Percentiles rank a stretch among this genome's conserved stretches.
phyloP scores from a whole-genome alignment of 2,888 invertebrate genomes.

The Cheilosia impressa region DNA sequence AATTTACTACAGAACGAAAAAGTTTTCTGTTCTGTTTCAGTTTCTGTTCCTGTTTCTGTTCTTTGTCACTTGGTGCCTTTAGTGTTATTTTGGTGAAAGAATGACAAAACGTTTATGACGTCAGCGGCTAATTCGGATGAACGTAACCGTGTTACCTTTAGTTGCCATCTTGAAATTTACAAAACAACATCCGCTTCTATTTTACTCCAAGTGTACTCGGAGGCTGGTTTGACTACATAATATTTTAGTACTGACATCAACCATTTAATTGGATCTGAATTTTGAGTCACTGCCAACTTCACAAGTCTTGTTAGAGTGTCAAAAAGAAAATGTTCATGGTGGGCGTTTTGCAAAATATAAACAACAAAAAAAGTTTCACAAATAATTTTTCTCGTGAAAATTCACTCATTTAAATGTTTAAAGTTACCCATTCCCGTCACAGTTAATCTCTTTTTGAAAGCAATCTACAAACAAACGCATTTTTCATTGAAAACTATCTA shows the following conservation, averaged over 20 bases:
- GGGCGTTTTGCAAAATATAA: conserved; percentile 74
- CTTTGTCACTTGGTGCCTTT: no score
- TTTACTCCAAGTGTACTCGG: not conserved
- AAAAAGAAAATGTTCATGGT: conserved; percentile 50
- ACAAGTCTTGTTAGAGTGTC: conserved; percentile 20
- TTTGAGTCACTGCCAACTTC: conserved; percentile 37
- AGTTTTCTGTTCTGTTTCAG: no score
- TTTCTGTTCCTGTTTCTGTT: no score
- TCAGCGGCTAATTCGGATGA: no score
- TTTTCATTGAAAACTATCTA: conserved; percentile 9
- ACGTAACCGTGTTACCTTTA: no score
- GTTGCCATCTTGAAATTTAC: no score
- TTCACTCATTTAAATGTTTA: conserved; percentile 15
- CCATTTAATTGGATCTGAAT: no score
- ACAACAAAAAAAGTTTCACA: conserved; percentile 64
- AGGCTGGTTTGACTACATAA: not conserved
- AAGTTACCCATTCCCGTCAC: not conserved
- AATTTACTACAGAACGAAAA: no score
- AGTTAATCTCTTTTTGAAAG: not conserved
- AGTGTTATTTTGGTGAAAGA: no score
- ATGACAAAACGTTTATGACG: no score
- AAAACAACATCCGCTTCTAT: not conserved
- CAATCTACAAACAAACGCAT: not conserved
- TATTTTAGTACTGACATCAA: conserved; percentile 5
- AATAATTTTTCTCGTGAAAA: conserved; percentile 3